phyloP scores from a whole-genome alignment of 2,888 invertebrate genomes.

The Chymomyza caudatula region DNA sequence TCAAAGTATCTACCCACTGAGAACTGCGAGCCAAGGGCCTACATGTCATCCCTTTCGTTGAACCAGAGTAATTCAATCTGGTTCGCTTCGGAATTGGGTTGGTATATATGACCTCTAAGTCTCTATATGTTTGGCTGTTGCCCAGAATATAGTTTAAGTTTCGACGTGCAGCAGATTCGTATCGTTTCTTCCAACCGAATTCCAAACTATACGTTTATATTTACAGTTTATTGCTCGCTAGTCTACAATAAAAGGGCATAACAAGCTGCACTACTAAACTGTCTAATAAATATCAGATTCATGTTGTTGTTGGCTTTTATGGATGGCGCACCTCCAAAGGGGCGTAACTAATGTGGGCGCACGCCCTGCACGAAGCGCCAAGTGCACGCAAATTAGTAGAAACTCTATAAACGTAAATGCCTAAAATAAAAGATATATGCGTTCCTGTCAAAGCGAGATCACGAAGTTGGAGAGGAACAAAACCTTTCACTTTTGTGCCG shows the following conservation, averaged over 20 bases:
- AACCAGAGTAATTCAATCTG: no score
- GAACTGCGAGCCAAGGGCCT: no score
- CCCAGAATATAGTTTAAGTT: no score
- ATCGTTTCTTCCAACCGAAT: no score
- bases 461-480: conserved; percentile 17
- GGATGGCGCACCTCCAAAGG: conserved; percentile 6
- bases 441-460: conserved; percentile 31
- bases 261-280: not conserved
- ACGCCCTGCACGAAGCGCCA: conserved; percentile 1
- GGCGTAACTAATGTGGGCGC: conserved; percentile 5
- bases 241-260: not conserved
- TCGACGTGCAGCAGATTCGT: no score
- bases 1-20: no score
- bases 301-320: not conserved
- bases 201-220: no score
- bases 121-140: no score
- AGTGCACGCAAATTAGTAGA: conserved; percentile 8
- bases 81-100: no score
- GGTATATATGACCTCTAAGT: no score
- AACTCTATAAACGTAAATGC: conserved; percentile 22
- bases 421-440: conserved; percentile 28
- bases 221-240: no score
- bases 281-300: not conserved
- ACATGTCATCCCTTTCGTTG: no score
- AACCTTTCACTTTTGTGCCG: conserved; percentile 56